These are phyloP conservation scores for Subacronicta megacephala DNA, from an alignment of 2,888 invertebrate species.

Conservation along the genomic window DNA sequence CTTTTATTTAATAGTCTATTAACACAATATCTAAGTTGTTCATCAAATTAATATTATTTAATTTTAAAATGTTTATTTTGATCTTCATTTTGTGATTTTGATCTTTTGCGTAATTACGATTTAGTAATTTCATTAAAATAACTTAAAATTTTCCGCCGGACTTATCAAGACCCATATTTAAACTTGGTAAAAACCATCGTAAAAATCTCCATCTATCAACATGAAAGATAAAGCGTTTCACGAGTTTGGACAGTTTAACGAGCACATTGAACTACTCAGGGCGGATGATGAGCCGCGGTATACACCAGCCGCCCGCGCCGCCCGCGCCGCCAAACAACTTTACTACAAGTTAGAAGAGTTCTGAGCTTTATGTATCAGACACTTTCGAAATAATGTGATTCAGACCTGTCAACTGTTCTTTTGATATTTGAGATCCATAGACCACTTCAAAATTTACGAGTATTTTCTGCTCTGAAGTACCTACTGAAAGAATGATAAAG, in stretches of 20 bases:
- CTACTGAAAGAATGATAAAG: conserved; percentile 4
- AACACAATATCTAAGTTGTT: too few species aligned
- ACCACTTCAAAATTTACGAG: neutral
- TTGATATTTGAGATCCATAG: conserved; percentile 1
- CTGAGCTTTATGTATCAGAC: conserved; percentile 16
- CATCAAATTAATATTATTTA: too few species aligned
- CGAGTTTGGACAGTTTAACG: conserved; percentile 51
- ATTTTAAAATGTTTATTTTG: too few species aligned
- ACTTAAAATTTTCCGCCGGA: neutral
- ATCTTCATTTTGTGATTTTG: too few species aligned
- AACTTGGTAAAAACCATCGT: conserved; percentile 17
- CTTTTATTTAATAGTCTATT: too few species aligned
- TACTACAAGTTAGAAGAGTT: conserved; percentile 4
- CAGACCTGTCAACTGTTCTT: neutral
- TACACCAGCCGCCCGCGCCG: conserved; percentile 16
- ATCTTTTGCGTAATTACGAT: neutral
- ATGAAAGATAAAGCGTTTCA: conserved; percentile 39
- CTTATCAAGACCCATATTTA: neutral
- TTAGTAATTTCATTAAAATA: neutral
- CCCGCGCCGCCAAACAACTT: conserved; percentile 24
- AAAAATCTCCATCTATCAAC: conserved; percentile 33
- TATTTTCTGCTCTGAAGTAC: neutral
- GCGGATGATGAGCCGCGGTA: conserved; percentile 32
- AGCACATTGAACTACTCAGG: conserved; percentile 26
- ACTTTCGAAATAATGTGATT: conserved; percentile 5